A percentile compares a stretch with the other conserved stretches of the same genome.
phyloP scores from a whole-genome alignment of 1,140 invertebrate species.

The Ceratosolen fusciceps region DNA sequence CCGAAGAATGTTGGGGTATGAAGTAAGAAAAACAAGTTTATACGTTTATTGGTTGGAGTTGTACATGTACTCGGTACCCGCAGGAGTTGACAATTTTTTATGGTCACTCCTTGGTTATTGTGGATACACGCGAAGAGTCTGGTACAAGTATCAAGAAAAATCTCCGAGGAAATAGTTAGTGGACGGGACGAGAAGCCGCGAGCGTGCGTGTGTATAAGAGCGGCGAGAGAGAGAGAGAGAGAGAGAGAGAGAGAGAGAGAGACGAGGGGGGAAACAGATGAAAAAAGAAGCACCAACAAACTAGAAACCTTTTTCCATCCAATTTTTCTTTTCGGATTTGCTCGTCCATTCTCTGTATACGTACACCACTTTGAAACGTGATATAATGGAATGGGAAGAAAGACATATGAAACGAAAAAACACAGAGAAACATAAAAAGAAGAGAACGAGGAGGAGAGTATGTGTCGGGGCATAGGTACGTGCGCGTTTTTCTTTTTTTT shows the following conservation, averaged over 20 bases:
- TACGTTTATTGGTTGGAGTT: not conserved
- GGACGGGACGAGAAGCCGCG: too few relatives aligned
- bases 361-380: not conserved
- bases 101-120: not conserved
- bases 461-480: too few relatives aligned
- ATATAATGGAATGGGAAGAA: not conserved
- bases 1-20: not conserved
- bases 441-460: too few relatives aligned
- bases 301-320: conserved; percentile 37
- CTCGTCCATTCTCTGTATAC: not conserved
- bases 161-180: too few relatives aligned
- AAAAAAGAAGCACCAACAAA: conserved; percentile 30
- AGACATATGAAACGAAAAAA: not conserved
- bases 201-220: too few relatives aligned
- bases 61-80: not conserved
- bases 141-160: not conserved
- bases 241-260: not conserved
- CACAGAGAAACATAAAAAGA: not conserved
- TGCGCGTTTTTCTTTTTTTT: too few relatives aligned
- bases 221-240: not conserved
- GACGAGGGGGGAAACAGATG: not conserved
- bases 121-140: not conserved
- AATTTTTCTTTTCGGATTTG: conserved; percentile 38
- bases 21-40: not conserved
- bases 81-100: conserved; percentile 10